phyloP scores from a whole-genome alignment of 2,888 invertebrate genomes.

The Alentia gelatinosa region DNA sequence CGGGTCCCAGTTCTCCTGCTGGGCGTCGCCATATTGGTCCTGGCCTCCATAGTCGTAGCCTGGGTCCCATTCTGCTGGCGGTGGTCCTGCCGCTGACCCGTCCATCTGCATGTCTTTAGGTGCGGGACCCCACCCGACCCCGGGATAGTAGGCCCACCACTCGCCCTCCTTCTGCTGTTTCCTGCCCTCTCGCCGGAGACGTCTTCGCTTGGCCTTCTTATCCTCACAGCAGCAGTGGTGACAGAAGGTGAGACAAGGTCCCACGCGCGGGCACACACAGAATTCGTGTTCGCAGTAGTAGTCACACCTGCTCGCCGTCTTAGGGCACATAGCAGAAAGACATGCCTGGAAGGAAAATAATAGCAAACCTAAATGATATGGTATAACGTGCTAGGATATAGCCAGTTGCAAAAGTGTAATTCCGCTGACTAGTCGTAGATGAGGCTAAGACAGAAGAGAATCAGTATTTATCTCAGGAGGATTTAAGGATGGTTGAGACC shows the following conservation, averaged over 20 bases:
- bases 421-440: too few relatives aligned
- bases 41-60: constrained; percentile 18
- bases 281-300: constrained; percentile 30
- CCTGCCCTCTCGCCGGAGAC: neutral
- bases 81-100: neutral
- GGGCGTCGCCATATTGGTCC: neutral
- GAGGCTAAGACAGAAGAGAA: too few relatives aligned
- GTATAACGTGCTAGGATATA: too few relatives aligned
- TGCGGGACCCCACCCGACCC: constrained; percentile 6
- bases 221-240: neutral
- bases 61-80: neutral
- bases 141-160: constrained; percentile 39
- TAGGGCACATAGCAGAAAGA: neutral
- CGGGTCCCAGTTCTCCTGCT: neutral
- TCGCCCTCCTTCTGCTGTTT: neutral
- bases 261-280: neutral
- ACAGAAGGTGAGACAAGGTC: neutral
- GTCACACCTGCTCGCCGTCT: neutral
- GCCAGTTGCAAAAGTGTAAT: too few relatives aligned
- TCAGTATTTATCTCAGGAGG: too few relatives aligned
- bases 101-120: neutral
- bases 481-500: too few relatives aligned
- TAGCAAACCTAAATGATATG: too few relatives aligned
- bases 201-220: neutral
- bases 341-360: neutral